These are phyloP conservation scores for Peromyscus aztecus DNA, from an alignment of 2,797 vertebrate species.

Conservation along the genomic window DNA sequence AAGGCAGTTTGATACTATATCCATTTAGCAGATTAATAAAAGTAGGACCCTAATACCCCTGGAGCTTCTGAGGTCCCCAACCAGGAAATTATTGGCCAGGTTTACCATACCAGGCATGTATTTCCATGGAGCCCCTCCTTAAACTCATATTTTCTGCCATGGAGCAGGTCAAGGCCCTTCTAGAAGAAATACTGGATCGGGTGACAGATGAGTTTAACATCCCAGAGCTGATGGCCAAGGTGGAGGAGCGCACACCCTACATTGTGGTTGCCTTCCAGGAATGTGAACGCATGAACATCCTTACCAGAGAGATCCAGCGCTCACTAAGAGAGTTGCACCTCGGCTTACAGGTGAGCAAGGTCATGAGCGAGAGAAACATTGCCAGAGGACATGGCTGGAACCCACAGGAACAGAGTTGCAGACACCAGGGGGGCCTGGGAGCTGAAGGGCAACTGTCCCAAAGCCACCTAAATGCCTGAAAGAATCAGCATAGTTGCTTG, in stretches of 20 bases:
- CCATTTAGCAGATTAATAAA: background rate
- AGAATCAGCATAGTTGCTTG: background rate
- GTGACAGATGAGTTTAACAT: conserved; percentile 94
- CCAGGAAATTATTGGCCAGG: too few species aligned
- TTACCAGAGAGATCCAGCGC: conserved; percentile 92
- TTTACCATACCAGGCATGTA: background rate
- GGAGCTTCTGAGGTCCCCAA: background rate
- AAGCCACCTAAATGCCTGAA: background rate
- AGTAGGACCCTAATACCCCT: background rate
- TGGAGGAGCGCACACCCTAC: conserved; percentile 94
- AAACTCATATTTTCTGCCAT: background rate
- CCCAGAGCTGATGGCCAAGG: conserved; percentile 91
- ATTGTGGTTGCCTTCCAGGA: conserved; percentile 95
- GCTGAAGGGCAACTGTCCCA: background rate
- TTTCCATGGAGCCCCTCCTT: background rate
- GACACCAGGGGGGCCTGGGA: fast-evolving
- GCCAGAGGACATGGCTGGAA: background rate
- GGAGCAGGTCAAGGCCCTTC: conserved; percentile 90
- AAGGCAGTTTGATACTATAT: background rate
- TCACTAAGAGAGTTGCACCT: conserved; percentile 93
- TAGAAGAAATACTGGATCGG: conserved; percentile 95
- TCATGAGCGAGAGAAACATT: too few species aligned
- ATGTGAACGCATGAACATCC: conserved; percentile 95
- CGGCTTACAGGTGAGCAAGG: conserved; percentile 93
- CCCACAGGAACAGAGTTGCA: background rate